phyloP scores from a whole-genome alignment of 2,113 vertebrate genomes.

The Heterotis niloticus region DNA sequence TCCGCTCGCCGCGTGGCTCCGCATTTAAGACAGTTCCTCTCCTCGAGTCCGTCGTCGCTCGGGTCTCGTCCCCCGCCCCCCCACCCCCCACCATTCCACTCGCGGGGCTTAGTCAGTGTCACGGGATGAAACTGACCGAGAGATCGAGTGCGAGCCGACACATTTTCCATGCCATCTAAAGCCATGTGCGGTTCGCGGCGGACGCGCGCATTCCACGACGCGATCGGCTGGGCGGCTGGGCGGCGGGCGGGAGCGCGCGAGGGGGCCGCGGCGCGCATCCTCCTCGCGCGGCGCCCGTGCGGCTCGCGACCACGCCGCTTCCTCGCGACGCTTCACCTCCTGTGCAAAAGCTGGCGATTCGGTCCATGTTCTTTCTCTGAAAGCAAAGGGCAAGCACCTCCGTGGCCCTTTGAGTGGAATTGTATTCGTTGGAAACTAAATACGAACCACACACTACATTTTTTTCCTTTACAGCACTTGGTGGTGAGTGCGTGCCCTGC shows the following conservation, averaged over 20 bases:
- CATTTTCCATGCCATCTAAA: slow-evolving; percentile 64
- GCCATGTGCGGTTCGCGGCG: slow-evolving; percentile 42
- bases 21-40: background rate
- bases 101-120: slow-evolving; percentile 49
- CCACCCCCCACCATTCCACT: slow-evolving; percentile 31
- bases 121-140: slow-evolving; percentile 51
- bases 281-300: no score
- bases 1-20: background rate
- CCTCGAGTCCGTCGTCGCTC: slow-evolving; percentile 23
- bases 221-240: background rate
- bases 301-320: no score
- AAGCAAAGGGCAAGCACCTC: no score
- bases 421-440: no score
- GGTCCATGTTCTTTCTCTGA: no score
- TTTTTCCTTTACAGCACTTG: background rate
- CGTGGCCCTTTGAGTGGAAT: no score
- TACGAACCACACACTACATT: no score
- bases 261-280: no score
- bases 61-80: slow-evolving; percentile 40
- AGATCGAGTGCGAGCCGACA: slow-evolving; percentile 40
- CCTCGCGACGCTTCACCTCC: no score
- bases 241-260: no score
- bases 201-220: slow-evolving; percentile 17
- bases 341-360: no score
- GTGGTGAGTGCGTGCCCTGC: background rate